Evolutionary conservation across 2,113 vertebrate genomes (phyloP), one percentile per base, ranked within the genome.

Genomic region (Gymnogyps californianus): DNA sequence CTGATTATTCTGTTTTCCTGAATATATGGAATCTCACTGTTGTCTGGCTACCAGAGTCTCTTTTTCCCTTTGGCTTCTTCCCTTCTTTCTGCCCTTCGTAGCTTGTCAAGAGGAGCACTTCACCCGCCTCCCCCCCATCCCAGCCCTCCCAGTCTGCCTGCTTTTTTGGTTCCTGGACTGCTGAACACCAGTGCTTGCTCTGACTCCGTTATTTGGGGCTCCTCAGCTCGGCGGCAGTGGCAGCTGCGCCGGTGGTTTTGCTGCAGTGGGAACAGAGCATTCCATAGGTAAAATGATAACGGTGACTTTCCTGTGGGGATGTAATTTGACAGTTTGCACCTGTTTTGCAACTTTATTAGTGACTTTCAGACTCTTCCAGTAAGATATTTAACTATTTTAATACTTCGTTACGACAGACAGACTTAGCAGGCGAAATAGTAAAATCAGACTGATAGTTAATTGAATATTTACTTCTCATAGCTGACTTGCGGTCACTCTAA

Each of bases 251-350:
- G 82, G 75, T 96, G 92, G 79, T 72, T 97, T 94, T 95, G 84
- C 91, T 96, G 86, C 91, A 85, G 77, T 75, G 88, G 85, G 91
- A 95, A 81, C 7, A 34, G 79, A 95, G 94, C 94, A 97, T 97
- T 97, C 97, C 93, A 16, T 96, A 93, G 85, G 96, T 97, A 97
- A 96, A 98, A 95, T 47, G 91, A 97, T 97, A 97, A 97, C 0
- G 21, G 78, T 76, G 61, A 91, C 95, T 97, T 95, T 95, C 81
- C 94, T 96, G 71, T 55, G 69, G 83, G 87, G 94, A 62, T 94
- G 96, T 97, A 97, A 97, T 93, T 77, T 97, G 91, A 98, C 96
- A 95, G 77, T 87, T 87, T 96, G 95, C 97, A 98, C 96, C 96
- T 97, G 97, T 96, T 97, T 95, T 79, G 36, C 70, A 83, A 44